Conservation (phyloP, 1,140 invertebrate genomes). For the Bombus turneri region DNA sequence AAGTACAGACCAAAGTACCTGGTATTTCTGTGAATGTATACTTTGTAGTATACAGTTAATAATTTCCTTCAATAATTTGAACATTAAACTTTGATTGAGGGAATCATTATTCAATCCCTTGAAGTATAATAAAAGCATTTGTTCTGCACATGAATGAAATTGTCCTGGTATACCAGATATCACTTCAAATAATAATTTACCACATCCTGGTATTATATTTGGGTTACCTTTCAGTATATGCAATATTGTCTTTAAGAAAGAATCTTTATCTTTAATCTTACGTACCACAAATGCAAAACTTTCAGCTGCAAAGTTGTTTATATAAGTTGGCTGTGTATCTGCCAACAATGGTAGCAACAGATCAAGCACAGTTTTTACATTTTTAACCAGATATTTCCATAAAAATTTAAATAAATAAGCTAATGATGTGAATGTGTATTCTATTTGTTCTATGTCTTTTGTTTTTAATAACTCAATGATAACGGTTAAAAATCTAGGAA, state of each 20-base stretch:
- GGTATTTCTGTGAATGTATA: conserved; percentile 84
- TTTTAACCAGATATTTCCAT: conserved; percentile 91
- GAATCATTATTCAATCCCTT: conserved; percentile 83
- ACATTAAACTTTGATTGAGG: conserved; percentile 84
- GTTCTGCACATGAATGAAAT: conserved; percentile 90
- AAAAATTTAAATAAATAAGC: conserved; percentile 95
- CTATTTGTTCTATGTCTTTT: conserved; percentile 91
- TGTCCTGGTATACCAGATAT: conserved; percentile 90
- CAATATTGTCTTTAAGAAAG: conserved; percentile 89
- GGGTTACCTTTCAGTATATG: conserved; percentile 86
- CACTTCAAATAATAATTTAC: conserved; percentile 93
- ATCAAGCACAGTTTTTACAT: conserved; percentile 89
- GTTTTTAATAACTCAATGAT: conserved; percentile 89
- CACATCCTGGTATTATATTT: conserved; percentile 88
- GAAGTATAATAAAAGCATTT: conserved; percentile 86
- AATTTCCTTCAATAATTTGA: conserved; percentile 85
- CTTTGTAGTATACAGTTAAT: conserved; percentile 84
- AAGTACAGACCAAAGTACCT: conserved; percentile 84
- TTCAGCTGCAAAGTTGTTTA: conserved; percentile 96
- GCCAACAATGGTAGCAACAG: conserved; percentile 89
- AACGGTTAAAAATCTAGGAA: conserved; percentile 87
- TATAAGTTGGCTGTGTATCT: conserved; percentile 88
- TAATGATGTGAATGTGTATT: conserved; percentile 91
- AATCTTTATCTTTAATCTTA: conserved; percentile 91
- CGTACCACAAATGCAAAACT: conserved; percentile 96